Evolutionary conservation across 2,113 vertebrate genomes (phyloP).

Genomic region (Panthera uncia): DNA sequence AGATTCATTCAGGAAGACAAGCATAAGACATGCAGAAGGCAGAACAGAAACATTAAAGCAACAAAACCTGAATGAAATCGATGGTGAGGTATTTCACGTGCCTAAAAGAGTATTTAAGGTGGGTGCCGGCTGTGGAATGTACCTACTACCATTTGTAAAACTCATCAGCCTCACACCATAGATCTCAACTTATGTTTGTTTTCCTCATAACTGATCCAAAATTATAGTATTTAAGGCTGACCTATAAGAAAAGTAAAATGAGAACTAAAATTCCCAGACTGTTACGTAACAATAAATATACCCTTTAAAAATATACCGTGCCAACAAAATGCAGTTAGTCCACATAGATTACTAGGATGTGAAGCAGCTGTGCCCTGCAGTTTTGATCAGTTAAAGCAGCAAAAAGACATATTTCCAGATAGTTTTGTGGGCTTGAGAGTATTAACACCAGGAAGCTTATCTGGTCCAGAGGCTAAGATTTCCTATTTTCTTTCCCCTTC

Average conservation of each 20-base stretch:
- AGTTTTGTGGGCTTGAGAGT: not conserved
- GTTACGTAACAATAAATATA: constrained; percentile 70
- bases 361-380: constrained; percentile 34
- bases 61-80: not conserved
- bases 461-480: not conserved
- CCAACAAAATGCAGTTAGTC: not conserved
- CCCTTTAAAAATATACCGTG: constrained; percentile 33
- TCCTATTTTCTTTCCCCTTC: not conserved
- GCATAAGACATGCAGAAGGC: not conserved
- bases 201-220: constrained; percentile 53
- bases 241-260: constrained; percentile 58
- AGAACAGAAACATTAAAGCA: not conserved
- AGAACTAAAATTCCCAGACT: constrained; percentile 69
- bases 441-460: constrained; percentile 35
- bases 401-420: not conserved
- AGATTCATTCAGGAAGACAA: not conserved
- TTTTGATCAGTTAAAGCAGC: not conserved
- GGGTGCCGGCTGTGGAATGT: not conserved
- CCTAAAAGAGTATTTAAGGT: not conserved
- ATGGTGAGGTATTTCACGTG: not conserved
- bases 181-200: constrained; percentile 22
- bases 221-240: constrained; percentile 69
- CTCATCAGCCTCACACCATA: not conserved
- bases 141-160: constrained; percentile 16
- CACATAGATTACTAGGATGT: not conserved